phyloP scores from a whole-genome alignment of 2,797 vertebrate genomes.

The Mormyrops boulengeri region DNA sequence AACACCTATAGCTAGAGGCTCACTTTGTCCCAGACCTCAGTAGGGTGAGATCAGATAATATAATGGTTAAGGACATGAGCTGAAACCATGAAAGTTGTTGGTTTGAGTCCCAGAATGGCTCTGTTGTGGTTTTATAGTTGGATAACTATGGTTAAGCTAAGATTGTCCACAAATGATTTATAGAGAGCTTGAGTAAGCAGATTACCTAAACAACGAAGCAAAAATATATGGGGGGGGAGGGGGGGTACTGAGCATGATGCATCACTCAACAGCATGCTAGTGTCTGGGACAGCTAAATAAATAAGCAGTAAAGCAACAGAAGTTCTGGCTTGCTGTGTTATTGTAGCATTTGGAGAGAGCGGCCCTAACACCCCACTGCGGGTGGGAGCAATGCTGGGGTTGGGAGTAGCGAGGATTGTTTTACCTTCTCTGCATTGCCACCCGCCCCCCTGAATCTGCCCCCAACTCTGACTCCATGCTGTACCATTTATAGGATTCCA shows the following conservation, averaged over 20 bases:
- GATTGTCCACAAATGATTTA: not conserved
- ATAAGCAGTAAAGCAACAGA: not conserved
- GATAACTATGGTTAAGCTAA: not conserved
- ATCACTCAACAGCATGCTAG: not conserved
- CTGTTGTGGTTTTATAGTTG: not conserved
- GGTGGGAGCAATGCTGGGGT: not conserved
- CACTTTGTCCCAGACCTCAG: not conserved
- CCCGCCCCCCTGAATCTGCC: not conserved
- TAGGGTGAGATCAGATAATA: not conserved
- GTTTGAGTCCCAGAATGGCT: not conserved
- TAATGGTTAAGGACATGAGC: not conserved
- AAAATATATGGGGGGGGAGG: not conserved
- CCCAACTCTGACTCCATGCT: not conserved
- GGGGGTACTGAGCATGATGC: not conserved
- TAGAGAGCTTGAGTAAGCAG: not conserved
- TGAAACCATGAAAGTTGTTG: not conserved
- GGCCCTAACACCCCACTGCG: not conserved
- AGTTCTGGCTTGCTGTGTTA: not conserved
- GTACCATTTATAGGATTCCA: not conserved
- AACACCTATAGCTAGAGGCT: not conserved
- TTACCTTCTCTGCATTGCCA: not conserved
- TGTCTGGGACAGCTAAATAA: not conserved
- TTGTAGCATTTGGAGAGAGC: not conserved
- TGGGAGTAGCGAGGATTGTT: not conserved
- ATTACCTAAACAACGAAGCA: not conserved